These are phyloP conservation scores for Drosophila carrolli DNA, from an alignment of 1,140 invertebrate genomes.

Conservation along the genomic window DNA sequence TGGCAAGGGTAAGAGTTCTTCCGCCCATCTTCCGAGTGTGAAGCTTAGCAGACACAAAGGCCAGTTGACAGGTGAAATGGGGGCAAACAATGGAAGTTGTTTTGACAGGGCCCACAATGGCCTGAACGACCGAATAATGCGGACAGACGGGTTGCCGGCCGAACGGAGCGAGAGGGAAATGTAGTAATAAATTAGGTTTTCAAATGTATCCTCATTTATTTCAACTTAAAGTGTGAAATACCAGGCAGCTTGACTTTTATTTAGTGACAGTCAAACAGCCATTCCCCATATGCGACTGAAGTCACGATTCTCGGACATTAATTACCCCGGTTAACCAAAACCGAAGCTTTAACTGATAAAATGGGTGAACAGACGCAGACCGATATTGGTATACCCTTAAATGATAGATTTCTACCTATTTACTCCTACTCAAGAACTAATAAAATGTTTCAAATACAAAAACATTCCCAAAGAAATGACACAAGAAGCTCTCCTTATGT, in stretches of 20 bases:
- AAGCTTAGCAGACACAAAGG: slow-evolving; percentile 55
- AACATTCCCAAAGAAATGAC: background rate
- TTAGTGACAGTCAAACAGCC: slow-evolving; percentile 2
- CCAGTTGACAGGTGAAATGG: slow-evolving; percentile 51
- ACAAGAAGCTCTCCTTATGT: no score
- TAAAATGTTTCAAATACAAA: background rate
- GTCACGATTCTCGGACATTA: slow-evolving; percentile 35
- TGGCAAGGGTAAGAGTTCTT: slow-evolving; percentile 29
- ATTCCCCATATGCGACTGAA: slow-evolving; percentile 12
- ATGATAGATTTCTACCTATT: background rate
- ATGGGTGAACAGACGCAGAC: background rate
- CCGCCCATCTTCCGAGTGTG: slow-evolving; percentile 21
- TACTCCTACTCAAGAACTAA: no score
- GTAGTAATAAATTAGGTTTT: slow-evolving; percentile 37
- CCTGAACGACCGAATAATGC: slow-evolving; percentile 28
- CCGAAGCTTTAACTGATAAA: slow-evolving; percentile 6
- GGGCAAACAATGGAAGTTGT: slow-evolving; percentile 56
- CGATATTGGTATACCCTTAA: background rate
- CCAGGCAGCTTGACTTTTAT: slow-evolving; percentile 19
- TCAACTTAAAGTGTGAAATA: slow-evolving; percentile 21
- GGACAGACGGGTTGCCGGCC: slow-evolving; percentile 25
- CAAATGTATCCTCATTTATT: slow-evolving; percentile 30
- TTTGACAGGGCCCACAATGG: slow-evolving; percentile 51
- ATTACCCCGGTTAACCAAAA: background rate
- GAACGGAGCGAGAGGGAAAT: slow-evolving; percentile 3